Evolutionary conservation across 1,140 invertebrate genomes (phyloP).

Genomic region (Hestina assimilis): DNA sequence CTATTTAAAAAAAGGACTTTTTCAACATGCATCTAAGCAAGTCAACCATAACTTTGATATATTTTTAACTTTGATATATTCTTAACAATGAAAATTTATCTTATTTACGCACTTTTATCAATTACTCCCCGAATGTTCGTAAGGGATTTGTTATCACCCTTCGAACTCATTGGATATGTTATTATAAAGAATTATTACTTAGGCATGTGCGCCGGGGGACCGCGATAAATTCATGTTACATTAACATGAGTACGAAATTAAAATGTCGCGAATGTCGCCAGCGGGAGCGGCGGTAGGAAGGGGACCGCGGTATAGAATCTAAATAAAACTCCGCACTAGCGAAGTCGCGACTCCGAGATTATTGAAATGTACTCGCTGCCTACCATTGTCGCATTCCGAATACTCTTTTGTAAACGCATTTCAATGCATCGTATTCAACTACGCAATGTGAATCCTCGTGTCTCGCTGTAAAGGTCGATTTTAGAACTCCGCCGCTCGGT

Average conservation of each 20-base stretch:
- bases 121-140: background rate
- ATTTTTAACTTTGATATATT: too few species aligned
- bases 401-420: constrained; percentile 23
- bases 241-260: constrained; percentile 9
- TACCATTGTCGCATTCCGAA: constrained; percentile 20
- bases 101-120: background rate
- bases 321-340: constrained; percentile 1
- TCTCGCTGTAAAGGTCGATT: background rate
- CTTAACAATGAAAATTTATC: background rate
- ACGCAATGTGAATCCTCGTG: background rate
- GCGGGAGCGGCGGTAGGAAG: background rate
- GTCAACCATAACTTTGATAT: too few species aligned
- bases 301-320: constrained; percentile 8
- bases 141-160: constrained; percentile 7
- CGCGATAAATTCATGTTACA: background rate
- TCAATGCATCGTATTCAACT: background rate
- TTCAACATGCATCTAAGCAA: too few species aligned
- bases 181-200: constrained; percentile 2
- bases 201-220: background rate
- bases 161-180: background rate
- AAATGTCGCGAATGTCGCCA: constrained; percentile 1
- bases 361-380: constrained; percentile 25
- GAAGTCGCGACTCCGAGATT: constrained; percentile 11
- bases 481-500: background rate
- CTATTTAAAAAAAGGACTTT: too few species aligned